Percentiles rank a stretch among this genome's conserved stretches.
Evolutionary conservation across 2,888 invertebrate species (phyloP).

Genomic region (Rhagonycha fulva): DNA sequence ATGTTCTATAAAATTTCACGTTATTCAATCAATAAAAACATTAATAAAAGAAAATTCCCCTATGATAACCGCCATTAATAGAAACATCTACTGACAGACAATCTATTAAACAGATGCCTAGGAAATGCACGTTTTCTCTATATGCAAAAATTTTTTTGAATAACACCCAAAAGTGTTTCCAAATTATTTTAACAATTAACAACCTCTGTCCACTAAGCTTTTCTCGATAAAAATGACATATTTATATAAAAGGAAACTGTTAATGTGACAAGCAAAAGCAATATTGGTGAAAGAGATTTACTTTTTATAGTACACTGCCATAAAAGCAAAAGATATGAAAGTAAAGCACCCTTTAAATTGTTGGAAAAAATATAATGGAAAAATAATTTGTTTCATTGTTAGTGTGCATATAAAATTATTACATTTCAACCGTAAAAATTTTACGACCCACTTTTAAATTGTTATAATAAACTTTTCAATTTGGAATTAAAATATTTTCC

Average conservation of each 20-base stretch:
- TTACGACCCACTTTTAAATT: not conserved
- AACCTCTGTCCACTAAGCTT: not conserved
- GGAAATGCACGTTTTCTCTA: not conserved
- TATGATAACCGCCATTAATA: not conserved
- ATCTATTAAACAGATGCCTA: not conserved
- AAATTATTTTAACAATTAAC: not conserved
- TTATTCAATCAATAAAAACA: not conserved
- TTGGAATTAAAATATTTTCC: not conserved
- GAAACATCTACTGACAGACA: not conserved
- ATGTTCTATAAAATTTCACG: not conserved
- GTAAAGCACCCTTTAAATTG: not conserved
- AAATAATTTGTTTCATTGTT: not conserved
- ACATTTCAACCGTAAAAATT: not conserved
- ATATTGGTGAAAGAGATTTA: not conserved
- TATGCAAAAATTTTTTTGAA: not conserved
- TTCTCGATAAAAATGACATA: not conserved
- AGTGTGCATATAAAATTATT: not conserved
- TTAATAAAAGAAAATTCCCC: not conserved
- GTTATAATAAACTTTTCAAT: not conserved
- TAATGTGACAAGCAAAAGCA: not conserved
- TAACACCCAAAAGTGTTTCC: not conserved
- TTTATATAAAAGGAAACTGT: not conserved
- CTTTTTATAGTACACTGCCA: not conserved
- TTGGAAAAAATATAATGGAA: not conserved
- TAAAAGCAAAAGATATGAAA: not conserved